phyloP scores from a whole-genome alignment of 2,797 vertebrate species.

The Galago senegalensis region DNA sequence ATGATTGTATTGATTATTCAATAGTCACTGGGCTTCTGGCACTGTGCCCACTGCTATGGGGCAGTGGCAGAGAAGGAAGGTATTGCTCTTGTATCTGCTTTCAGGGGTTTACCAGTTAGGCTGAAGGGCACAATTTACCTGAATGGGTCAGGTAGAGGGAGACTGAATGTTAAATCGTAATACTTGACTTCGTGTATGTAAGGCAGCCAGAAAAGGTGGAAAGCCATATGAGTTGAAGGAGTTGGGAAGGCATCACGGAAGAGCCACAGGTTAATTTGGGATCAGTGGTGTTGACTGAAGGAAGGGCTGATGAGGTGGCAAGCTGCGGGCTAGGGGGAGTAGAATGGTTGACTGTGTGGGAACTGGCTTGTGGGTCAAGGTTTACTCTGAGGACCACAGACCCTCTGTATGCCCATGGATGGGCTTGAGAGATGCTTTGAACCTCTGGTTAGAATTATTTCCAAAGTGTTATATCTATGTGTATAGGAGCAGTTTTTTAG shows the following conservation, averaged over 20 bases:
- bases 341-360: constrained; percentile 27
- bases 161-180: not conserved
- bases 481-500: not conserved
- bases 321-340: not conserved
- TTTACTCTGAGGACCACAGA: not conserved
- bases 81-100: not conserved
- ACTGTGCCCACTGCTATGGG: not conserved
- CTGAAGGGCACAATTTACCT: not conserved
- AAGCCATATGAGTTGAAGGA: not conserved
- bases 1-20: not conserved
- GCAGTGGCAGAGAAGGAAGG: not conserved
- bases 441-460: not conserved
- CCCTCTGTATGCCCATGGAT: not conserved
- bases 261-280: constrained; percentile 33
- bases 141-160: not conserved
- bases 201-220: constrained; percentile 10
- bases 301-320: not conserved
- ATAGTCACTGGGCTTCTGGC: not conserved
- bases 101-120: not conserved
- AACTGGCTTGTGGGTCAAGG: not conserved
- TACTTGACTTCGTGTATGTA: not conserved
- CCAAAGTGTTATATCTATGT: not conserved
- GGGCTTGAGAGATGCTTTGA: constrained; percentile 4
- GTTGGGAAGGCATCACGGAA: not conserved
- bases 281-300: constrained; percentile 27